Evolutionary conservation across 2,888 invertebrate species (phyloP).

Genomic region (Cacoxenus indagator): DNA sequence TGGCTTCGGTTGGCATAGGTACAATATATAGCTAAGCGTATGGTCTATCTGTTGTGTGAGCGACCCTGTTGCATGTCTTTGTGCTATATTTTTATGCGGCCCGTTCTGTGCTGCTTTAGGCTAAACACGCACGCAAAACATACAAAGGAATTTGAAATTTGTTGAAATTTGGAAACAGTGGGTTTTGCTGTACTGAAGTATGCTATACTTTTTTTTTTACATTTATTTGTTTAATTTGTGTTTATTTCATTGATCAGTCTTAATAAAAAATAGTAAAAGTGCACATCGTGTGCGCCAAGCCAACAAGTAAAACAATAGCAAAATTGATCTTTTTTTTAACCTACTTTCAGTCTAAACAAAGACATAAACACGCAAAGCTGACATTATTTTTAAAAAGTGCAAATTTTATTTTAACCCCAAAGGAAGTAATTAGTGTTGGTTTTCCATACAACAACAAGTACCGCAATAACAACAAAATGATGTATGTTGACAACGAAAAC

Average conservation of each 20-base stretch:
- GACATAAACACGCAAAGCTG: slow-evolving; percentile 68
- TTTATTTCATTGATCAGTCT: too few species aligned
- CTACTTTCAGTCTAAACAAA: slow-evolving; percentile 58
- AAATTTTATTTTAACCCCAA: slow-evolving; percentile 69
- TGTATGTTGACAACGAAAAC: slow-evolving; percentile 25
- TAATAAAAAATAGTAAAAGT: too few species aligned
- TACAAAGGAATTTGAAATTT: background rate
- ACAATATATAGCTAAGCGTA: slow-evolving; percentile 25
- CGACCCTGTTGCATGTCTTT: slow-evolving; percentile 61
- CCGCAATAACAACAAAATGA: slow-evolving; percentile 23
- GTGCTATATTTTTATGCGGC: slow-evolving; percentile 51
- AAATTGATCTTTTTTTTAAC: slow-evolving; percentile 20
- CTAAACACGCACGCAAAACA: background rate
- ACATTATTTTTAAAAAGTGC: slow-evolving; percentile 69
- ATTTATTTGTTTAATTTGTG: too few species aligned
- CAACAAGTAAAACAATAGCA: slow-evolving; percentile 5
- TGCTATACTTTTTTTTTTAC: too few species aligned
- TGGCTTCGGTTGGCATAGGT: too few species aligned
- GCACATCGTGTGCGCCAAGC: too few species aligned
- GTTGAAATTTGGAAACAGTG: background rate
- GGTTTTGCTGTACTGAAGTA: too few species aligned
- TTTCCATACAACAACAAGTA: slow-evolving; percentile 42
- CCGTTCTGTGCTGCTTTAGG: background rate
- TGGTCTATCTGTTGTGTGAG: slow-evolving; percentile 30
- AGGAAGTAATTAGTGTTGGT: slow-evolving; percentile 64